Percentiles rank a stretch among this genome's conserved stretches.
phyloP scores from a whole-genome alignment of 2,888 invertebrate genomes.

The Saturnia pavonia region DNA sequence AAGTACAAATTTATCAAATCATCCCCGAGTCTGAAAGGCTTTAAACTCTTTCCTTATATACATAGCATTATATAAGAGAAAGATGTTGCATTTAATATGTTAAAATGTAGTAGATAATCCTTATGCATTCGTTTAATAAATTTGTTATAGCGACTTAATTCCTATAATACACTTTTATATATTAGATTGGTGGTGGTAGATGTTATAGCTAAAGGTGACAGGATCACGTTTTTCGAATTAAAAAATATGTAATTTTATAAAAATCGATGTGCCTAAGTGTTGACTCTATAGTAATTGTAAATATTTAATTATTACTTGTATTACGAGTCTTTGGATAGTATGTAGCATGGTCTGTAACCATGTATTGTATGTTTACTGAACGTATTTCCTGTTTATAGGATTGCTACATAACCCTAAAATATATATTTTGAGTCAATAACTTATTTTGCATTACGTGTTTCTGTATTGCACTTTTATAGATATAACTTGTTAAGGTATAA shows the following conservation, averaged over 20 bases:
- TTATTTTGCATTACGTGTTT: slow-evolving; percentile 41
- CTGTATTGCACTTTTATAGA: slow-evolving; percentile 32
- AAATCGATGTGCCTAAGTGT: slow-evolving; percentile 83
- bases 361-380: slow-evolving; percentile 28
- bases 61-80: slow-evolving; percentile 60
- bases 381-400: slow-evolving; percentile 41
- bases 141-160: slow-evolving; percentile 43
- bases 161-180: slow-evolving; percentile 57
- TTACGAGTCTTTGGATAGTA: slow-evolving; percentile 52
- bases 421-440: slow-evolving; percentile 66
- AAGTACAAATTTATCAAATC: slow-evolving; percentile 79
- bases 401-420: slow-evolving; percentile 44
- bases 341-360: slow-evolving; percentile 30
- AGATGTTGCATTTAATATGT: slow-evolving; percentile 59
- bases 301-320: slow-evolving; percentile 58
- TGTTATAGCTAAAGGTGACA: slow-evolving; percentile 61
- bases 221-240: slow-evolving; percentile 74
- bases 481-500: slow-evolving; percentile 15
- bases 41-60: slow-evolving; percentile 68
- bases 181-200: slow-evolving; percentile 69
- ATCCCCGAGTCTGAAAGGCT: slow-evolving; percentile 60
- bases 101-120: slow-evolving; percentile 27
- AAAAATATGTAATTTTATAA: slow-evolving; percentile 79
- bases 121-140: slow-evolving; percentile 37
- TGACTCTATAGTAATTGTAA: slow-evolving; percentile 70